Base-by-base conservation (phyloP, 2,888 invertebrate species). In the Meganola albula region DNA sequence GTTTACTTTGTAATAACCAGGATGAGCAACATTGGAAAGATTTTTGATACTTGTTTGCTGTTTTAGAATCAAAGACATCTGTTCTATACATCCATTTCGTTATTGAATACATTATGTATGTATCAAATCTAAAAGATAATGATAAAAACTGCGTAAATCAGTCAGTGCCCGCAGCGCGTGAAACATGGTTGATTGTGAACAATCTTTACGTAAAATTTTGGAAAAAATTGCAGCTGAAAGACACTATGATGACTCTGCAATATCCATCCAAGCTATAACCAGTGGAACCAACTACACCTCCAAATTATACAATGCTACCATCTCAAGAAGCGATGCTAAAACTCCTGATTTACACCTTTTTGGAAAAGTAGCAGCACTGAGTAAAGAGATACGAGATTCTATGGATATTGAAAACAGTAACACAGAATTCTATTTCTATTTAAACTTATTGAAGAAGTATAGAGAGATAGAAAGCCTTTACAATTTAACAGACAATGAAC, bases 351-450 rank as follows among this genome's bases (percentile, higher is more conserved):
- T 24, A 3, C 5, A 7, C 7, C 24, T 8, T 8, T 12, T 24
- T 12, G 31, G 22, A 3, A 34, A 34, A 16, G 12, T 30, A 1
- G 35, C 23, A 1, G 5, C 10, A n/a, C 5, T 10, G 0, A 25
- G 33, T 4, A 22, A 48, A 10, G 4, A 8, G 2, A 10, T 31
- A 5, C 48, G 48, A 5, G 23, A 10, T 0, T 9, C 13, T 1
- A 0, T 27, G 4, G 24, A 43, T 1, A 1, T 10, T 1, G 37
- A 32, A 2, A 22, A 31, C 1, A 61, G 34, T 23, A 33, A 41
- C 4, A 25, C 12, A 7, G 62, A 63, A 34, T 26, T 24, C 1
- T 50, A 31, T 10, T 31, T 42, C 9, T 62, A 60, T 25, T 46
- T 34, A 0, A 31, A 40, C 11, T 11, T 58, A n/a, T 24, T 10